These are phyloP conservation scores for Pararge aegeria DNA, from an alignment of 1,140 invertebrate genomes.

Conservation along the genomic window DNA sequence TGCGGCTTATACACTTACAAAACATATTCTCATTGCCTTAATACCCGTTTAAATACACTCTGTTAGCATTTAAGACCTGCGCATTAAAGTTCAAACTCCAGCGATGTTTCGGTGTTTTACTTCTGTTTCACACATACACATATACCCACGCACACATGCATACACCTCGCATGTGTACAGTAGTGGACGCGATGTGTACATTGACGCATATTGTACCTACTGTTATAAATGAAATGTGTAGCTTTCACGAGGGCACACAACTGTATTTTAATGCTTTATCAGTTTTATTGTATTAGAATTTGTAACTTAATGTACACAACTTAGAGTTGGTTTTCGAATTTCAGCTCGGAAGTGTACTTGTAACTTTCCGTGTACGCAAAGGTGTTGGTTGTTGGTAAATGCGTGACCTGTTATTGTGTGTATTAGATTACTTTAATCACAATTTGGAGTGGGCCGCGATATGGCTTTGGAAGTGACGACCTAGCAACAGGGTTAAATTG, in stretches of 20 bases:
- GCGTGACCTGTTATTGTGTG: slow-evolving; percentile 78
- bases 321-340: slow-evolving; percentile 28
- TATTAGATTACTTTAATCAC: slow-evolving; percentile 78
- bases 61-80: slow-evolving; percentile 13
- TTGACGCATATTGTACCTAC: slow-evolving; percentile 73
- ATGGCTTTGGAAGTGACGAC: slow-evolving; percentile 69
- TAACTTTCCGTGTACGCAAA: slow-evolving; percentile 47
- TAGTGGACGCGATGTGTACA: slow-evolving; percentile 70
- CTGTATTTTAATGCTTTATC: slow-evolving; percentile 53
- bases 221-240: slow-evolving; percentile 77
- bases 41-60: slow-evolving; percentile 39
- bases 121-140: slow-evolving; percentile 37
- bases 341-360: slow-evolving; percentile 31
- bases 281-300: slow-evolving; percentile 18
- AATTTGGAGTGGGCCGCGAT: slow-evolving; percentile 74
- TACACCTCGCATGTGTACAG: slow-evolving; percentile 38
- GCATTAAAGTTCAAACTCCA: slow-evolving; percentile 30
- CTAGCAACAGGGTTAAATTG: slow-evolving; percentile 65
- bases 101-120: slow-evolving; percentile 30
- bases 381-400: slow-evolving; percentile 60
- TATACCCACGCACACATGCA: slow-evolving; percentile 58
- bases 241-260: slow-evolving; percentile 75
- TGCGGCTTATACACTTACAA: slow-evolving; percentile 59
- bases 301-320: slow-evolving; percentile 5
- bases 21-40: slow-evolving; percentile 60